Evolutionary conservation across 2,113 vertebrate genomes (phyloP).

Genomic region (Notiomystis cincta): DNA sequence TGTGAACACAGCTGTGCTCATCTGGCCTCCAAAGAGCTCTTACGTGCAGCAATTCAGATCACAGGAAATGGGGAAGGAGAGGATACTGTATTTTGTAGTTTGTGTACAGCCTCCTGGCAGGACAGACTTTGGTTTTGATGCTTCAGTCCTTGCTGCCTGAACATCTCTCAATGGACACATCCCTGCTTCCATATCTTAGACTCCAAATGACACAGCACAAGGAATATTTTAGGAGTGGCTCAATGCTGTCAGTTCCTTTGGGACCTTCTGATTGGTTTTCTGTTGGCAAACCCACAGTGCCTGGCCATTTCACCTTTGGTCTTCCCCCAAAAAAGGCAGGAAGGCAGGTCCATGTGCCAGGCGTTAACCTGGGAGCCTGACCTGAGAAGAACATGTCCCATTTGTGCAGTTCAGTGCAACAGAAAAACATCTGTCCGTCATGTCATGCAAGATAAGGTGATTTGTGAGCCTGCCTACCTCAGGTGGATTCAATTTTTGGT

Average conservation of each 20-base stretch:
- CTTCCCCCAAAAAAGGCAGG: background rate
- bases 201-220: background rate
- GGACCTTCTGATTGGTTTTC: background rate
- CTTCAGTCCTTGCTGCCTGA: background rate
- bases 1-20: background rate
- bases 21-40: background rate
- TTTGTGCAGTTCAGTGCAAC: slow-evolving; percentile 7
- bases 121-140: background rate
- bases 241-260: background rate
- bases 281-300: background rate
- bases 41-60: background rate
- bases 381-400: background rate
- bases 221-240: background rate
- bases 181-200: background rate
- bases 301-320: background rate
- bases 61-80: background rate
- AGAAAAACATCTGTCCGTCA: slow-evolving; percentile 21
- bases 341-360: background rate
- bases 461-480: background rate
- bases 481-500: slow-evolving; percentile 59
- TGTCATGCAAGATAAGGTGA: slow-evolving; percentile 11
- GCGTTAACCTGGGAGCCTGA: background rate
- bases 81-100: background rate
- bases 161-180: background rate
- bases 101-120: background rate